Base-by-base conservation (phyloP, 2,888 invertebrate genomes). In the Philereme transversata region DNA sequence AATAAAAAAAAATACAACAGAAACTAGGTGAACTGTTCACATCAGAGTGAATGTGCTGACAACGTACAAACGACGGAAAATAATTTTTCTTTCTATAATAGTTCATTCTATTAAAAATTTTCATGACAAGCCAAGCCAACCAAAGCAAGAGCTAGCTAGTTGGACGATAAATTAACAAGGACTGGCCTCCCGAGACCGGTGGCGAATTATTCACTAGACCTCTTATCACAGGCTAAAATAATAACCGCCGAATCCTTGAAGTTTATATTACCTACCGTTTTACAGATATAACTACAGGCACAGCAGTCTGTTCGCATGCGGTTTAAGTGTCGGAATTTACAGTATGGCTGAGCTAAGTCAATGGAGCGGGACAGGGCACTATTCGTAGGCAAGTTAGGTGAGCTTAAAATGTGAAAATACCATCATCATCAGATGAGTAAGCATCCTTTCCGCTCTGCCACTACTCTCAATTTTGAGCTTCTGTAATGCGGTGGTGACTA, bases 121-220 rank as follows among this genome's bases (percentile, higher is more conserved):
- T 75, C 73, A 73, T 71, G 77, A 74, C 72, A 71, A 73, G 72
- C 71, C 66, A 72, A 76, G 69, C 71, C 67, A 78, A 78, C 75
- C 64, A 71, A 72, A 79, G 74, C 70, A 69, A 70, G 73, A 73
- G 75, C 74, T 65, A 68, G 77, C 77, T 82, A 81, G 80, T 81
- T 79, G 70, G 70, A 69, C 81, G 77, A 85, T 84, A 83, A 84
- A 85, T 86, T 85, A 85, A 81, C 79, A 77, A 69, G 72, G 77
- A 80, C 79, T 78, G 72, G 73, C 76, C 83, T 77, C 78, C 68
- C 72, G 82, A 74, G 84, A 74, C 76, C 70, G 73, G 75, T 72
- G 68, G 75, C 61, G 76, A 80, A 81, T 82, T 81, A 84, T 83
- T 81, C 78, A 79, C 79, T 78, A 76, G 76, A 69, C 62, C 69